Evolutionary conservation across 2,113 vertebrate genomes (phyloP).

Genomic region (Physeter macrocephalus): DNA sequence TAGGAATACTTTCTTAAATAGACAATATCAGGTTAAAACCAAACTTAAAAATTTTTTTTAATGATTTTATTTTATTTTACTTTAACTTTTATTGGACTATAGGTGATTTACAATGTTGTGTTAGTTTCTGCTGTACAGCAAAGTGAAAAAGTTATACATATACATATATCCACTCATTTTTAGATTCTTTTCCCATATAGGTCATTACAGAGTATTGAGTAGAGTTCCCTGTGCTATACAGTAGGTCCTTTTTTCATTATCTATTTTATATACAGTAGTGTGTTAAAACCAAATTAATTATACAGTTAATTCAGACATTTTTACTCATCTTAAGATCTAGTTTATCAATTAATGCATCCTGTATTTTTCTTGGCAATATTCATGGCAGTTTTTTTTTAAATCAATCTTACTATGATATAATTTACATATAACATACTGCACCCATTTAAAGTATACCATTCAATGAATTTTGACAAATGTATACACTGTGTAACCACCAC

Average conservation of each 20-base stretch:
- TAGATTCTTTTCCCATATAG: background rate
- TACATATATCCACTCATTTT: background rate
- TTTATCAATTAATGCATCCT: background rate
- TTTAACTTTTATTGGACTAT: background rate
- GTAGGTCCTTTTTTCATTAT: background rate
- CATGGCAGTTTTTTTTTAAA: background rate
- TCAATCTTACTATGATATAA: background rate
- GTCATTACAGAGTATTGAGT: background rate
- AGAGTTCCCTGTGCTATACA: background rate
- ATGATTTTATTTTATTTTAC: background rate
- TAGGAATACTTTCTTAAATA: background rate
- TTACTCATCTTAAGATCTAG: background rate
- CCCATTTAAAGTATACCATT: background rate
- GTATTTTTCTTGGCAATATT: background rate
- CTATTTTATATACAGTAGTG: background rate
- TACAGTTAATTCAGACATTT: background rate
- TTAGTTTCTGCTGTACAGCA: background rate
- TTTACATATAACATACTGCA: background rate
- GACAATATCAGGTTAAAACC: background rate
- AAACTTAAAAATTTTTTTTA: background rate
- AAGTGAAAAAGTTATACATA: background rate
- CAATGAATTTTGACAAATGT: background rate
- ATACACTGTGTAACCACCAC: fast-evolving
- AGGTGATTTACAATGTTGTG: background rate
- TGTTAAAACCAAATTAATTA: constrained; percentile 3